Percentiles rank a stretch among this genome's conserved stretches.
These are phyloP conservation scores for Tetraneura akinire DNA, from an alignment of 1,140 invertebrate species.

Conservation along the genomic window DNA sequence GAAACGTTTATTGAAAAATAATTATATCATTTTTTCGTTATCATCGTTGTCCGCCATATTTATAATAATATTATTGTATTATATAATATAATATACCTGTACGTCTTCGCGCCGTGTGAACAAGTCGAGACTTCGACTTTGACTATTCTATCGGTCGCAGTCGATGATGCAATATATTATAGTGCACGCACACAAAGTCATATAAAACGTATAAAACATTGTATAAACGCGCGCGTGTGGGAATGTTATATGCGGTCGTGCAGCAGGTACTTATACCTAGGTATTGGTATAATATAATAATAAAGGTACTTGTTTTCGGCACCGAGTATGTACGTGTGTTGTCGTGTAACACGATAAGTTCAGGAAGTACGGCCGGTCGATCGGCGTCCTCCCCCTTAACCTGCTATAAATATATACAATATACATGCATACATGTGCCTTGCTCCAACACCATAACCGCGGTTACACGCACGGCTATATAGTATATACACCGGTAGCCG, in stretches of 20 bases:
- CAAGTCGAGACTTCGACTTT: background rate
- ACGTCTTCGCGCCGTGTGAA: background rate
- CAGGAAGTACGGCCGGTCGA: constrained; percentile 25
- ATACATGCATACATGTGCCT: background rate
- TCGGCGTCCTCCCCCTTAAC: background rate
- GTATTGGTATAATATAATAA: too few relatives aligned
- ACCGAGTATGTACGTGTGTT: background rate
- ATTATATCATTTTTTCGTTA: too few relatives aligned
- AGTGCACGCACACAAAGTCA: background rate
- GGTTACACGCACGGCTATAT: background rate
- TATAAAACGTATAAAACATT: constrained; percentile 4
- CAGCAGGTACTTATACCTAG: too few relatives aligned
- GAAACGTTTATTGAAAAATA: too few relatives aligned
- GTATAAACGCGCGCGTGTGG: background rate
- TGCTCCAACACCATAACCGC: background rate
- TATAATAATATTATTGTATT: too few relatives aligned
- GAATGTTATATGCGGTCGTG: constrained; percentile 20
- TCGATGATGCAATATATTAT: background rate
- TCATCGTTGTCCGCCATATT: too few relatives aligned
- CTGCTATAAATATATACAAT: too few relatives aligned
- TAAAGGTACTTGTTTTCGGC: constrained; percentile 38
- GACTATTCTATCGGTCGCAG: background rate
- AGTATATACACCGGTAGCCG: constrained; percentile 14
- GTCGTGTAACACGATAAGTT: constrained; percentile 24
- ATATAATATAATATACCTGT: too few relatives aligned